A percentile compares a stretch with the other conserved stretches of the same genome.
phyloP scores from a whole-genome alignment of 2,797 vertebrate genomes.

The Anguilla megastoma region DNA sequence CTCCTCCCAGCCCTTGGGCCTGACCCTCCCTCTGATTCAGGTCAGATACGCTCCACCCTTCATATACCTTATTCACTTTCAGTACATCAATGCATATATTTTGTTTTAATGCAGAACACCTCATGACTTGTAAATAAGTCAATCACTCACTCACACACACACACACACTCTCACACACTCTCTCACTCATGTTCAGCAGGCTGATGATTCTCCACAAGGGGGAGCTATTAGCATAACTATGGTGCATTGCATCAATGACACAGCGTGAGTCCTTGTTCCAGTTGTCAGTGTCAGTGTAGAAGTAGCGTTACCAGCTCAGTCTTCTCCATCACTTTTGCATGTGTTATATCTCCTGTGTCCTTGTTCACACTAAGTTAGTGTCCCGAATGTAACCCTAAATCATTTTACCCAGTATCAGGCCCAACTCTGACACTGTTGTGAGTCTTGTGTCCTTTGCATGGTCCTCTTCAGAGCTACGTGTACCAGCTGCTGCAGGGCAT shows the following conservation, averaged over 20 bases:
- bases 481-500: slow-evolving; percentile 73
- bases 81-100: background rate
- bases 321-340: background rate
- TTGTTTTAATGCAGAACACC: background rate
- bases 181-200: background rate
- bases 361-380: background rate
- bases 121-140: background rate
- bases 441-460: background rate
- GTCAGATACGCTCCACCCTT: slow-evolving; percentile 46
- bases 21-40: slow-evolving; percentile 67
- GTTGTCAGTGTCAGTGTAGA: background rate
- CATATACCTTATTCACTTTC: background rate
- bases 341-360: background rate
- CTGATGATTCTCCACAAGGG: background rate
- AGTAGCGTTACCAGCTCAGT: background rate
- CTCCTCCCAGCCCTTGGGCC: slow-evolving; percentile 43
- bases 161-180: background rate
- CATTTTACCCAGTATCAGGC: no score
- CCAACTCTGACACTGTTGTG: background rate
- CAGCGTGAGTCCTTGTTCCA: background rate
- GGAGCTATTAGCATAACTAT: no score
- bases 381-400: background rate
- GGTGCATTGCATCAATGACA: no score
- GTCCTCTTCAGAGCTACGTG: slow-evolving; percentile 43
- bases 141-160: background rate